These are phyloP conservation scores for Drosophila subpulchrella DNA, from an alignment of 1,140 invertebrate genomes.

Conservation along the genomic window DNA sequence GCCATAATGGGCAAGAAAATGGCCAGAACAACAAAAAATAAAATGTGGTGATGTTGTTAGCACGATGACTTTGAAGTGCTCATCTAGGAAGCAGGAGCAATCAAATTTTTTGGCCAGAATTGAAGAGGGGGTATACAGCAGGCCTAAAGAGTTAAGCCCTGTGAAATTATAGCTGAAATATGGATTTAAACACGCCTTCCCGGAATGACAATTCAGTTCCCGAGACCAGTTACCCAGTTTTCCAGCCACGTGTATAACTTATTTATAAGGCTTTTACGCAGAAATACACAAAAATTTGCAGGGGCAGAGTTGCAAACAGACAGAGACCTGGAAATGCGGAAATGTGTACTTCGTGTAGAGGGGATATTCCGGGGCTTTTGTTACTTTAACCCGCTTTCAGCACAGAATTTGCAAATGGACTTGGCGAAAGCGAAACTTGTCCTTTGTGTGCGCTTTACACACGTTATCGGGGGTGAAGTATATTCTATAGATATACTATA, in stretches of 20 bases:
- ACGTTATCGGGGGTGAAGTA: slow-evolving; percentile 33
- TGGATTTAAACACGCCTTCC: slow-evolving; percentile 38
- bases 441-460: slow-evolving; percentile 79
- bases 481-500: neutral
- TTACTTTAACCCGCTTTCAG: slow-evolving; percentile 75
- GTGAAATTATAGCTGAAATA: slow-evolving; percentile 39
- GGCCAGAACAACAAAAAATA: slow-evolving; percentile 40
- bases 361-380: slow-evolving; percentile 45
- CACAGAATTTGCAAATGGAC: slow-evolving; percentile 75
- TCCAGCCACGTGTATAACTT: slow-evolving; percentile 71
- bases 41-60: slow-evolving; percentile 23
- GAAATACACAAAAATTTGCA: slow-evolving; percentile 65
- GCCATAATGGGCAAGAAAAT: slow-evolving; percentile 39
- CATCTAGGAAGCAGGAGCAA: slow-evolving; percentile 12
- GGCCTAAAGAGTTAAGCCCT: slow-evolving; percentile 44
- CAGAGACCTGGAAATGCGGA: slow-evolving; percentile 11
- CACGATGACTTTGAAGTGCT: slow-evolving; percentile 42
- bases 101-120: slow-evolving; percentile 25
- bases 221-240: slow-evolving; percentile 21
- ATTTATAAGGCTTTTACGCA: slow-evolving; percentile 83
- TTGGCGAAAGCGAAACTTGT: slow-evolving; percentile 71
- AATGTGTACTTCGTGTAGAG: neutral
- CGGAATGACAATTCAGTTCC: slow-evolving; percentile 41
- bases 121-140: neutral
- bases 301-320: slow-evolving; percentile 22